Percentiles rank a stretch among this genome's conserved stretches.
These are phyloP conservation scores for Enteromius radiatus DNA, from an alignment of 2,797 vertebrate species.

Conservation along the genomic window DNA sequence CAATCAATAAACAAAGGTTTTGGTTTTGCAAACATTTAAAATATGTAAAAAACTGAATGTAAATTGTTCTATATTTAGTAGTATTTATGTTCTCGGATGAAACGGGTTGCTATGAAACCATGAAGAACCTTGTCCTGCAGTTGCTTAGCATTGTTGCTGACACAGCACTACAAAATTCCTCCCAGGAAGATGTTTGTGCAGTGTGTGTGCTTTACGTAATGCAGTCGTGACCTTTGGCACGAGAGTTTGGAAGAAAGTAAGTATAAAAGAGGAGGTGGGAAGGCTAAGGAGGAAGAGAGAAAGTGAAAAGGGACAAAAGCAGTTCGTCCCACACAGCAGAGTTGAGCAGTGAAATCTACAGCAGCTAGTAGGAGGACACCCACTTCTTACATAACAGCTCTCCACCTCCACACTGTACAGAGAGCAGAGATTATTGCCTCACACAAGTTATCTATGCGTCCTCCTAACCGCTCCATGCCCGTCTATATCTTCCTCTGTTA, in stretches of 20 bases:
- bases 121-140: conserved; percentile 2
- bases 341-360: conserved; percentile 64
- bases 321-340: conserved; percentile 68
- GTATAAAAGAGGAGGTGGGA: conserved; percentile 23
- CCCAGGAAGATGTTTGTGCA: conserved; percentile 15
- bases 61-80: conserved; percentile 11
- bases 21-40: background rate
- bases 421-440: conserved; percentile 64
- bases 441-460: conserved; percentile 61
- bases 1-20: background rate
- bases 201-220: conserved; percentile 39
- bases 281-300: conserved; percentile 45
- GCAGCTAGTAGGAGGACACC: conserved; percentile 67
- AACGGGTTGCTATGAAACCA: conserved; percentile 2
- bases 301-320: conserved; percentile 58
- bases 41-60: background rate
- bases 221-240: background rate
- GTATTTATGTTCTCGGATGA: background rate
- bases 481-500: background rate
- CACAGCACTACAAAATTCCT: conserved; percentile 44
- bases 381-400: conserved; percentile 76
- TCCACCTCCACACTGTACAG: conserved; percentile 70
- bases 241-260: conserved; percentile 37
- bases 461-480: conserved; percentile 19
- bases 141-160: conserved; percentile 41